These are phyloP conservation scores for Tenthredo amoena DNA, from an alignment of 2,888 invertebrate genomes.

Conservation along the genomic window DNA sequence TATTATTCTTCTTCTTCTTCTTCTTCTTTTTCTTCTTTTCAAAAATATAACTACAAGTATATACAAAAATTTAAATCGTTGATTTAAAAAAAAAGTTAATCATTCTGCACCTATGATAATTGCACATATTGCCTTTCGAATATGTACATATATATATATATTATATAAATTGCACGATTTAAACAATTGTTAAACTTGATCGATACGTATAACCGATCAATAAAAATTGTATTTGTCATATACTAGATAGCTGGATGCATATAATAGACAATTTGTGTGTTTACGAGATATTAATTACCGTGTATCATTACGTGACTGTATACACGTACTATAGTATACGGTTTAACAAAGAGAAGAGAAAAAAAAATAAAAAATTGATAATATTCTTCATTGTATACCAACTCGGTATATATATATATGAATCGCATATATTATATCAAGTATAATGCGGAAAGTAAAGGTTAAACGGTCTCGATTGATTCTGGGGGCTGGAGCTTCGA, in stretches of 20 bases:
- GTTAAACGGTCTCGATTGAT: conserved; percentile 32
- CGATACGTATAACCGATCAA: neutral
- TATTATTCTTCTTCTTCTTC: neutral
- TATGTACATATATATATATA: neutral
- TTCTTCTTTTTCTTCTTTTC: neutral
- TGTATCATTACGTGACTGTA: neutral
- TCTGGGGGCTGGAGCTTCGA: neutral
- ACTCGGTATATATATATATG: conserved; percentile 11
- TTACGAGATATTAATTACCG: neutral
- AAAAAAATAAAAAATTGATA: too few relatives aligned
- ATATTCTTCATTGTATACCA: conserved; percentile 22
- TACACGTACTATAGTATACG: neutral
- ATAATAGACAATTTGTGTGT: neutral
- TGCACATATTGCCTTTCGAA: conserved; percentile 27
- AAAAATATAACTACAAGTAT: too few relatives aligned
- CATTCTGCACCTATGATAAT: too few relatives aligned
- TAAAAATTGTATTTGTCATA: neutral
- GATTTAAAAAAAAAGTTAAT: too few relatives aligned
- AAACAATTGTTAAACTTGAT: neutral
- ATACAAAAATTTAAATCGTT: too few relatives aligned
- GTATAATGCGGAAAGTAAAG: neutral
- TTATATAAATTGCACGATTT: conserved; percentile 29
- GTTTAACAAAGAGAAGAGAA: neutral
- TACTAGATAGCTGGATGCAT: too few relatives aligned
- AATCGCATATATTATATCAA: too few relatives aligned